Conservation (phyloP, 1,140 invertebrate genomes). For the Octopus bimaculoides region DNA sequence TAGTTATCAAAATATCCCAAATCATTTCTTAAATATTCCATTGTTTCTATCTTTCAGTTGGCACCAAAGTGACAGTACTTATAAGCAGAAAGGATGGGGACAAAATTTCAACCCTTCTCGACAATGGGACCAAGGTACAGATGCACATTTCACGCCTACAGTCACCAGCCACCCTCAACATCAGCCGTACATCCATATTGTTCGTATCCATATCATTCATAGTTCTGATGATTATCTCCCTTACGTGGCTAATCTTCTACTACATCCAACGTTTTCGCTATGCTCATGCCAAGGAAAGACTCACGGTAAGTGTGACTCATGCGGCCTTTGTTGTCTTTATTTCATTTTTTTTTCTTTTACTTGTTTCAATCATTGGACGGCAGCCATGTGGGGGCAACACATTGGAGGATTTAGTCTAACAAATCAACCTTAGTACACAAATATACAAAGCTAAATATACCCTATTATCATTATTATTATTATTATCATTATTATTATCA, state of each 20-base stretch:
- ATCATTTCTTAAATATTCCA: background rate
- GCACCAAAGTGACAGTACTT: background rate
- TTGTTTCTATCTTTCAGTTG: background rate
- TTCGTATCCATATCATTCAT: conserved; percentile 95
- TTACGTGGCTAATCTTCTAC: conserved; percentile 92
- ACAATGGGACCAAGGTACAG: conserved; percentile 18
- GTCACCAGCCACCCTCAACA: conserved; percentile 22
- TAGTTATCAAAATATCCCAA: no score
- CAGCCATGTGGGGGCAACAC: no score
- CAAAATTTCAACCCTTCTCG: background rate
- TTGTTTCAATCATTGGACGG: no score
- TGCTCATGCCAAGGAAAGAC: conserved; percentile 80
- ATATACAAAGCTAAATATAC: no score
- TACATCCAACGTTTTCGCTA: conserved; percentile 90
- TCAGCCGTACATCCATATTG: conserved; percentile 69
- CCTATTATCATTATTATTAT: no score
- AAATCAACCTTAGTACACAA: no score
- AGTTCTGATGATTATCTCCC: conserved; percentile 87
- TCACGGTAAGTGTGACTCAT: conserved; percentile 65
- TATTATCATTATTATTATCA: no score
- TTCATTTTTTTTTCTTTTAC: no score
- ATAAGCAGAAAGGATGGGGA: background rate
- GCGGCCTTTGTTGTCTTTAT: no score
- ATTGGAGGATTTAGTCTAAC: no score
- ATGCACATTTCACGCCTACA: conserved; percentile 13